Percentiles rank a stretch among this genome's conserved stretches.
Evolutionary conservation across 2,888 invertebrate species (phyloP).

Genomic region (Bembecia ichneumoniformis): DNA sequence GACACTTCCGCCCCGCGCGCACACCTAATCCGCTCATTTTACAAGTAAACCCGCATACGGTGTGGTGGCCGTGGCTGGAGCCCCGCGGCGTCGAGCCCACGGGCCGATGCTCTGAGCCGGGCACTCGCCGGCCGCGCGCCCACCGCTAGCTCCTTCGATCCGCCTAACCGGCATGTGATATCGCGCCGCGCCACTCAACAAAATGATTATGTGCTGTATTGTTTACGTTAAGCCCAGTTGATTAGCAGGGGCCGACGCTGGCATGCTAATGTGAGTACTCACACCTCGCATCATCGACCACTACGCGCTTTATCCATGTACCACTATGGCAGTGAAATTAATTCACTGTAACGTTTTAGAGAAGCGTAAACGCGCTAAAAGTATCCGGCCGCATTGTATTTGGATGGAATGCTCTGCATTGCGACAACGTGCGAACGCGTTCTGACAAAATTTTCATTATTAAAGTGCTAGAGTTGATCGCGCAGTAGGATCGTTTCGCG

Average conservation of each 20-base stretch:
- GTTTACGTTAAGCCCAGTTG: conserved; percentile 67
- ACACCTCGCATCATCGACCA: conserved; percentile 3
- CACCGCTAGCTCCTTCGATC: conserved; percentile 44
- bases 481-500: neutral
- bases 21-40: conserved; percentile 62
- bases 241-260: conserved; percentile 64
- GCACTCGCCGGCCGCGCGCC: conserved; percentile 26
- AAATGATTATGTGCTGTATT: conserved; percentile 58
- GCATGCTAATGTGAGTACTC: conserved; percentile 69
- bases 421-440: conserved; percentile 49
- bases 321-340: neutral
- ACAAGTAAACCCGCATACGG: conserved; percentile 62
- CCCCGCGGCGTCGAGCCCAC: conserved; percentile 49
- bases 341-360: neutral
- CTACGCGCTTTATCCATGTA: neutral
- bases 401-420: conserved; percentile 41
- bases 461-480: conserved; percentile 14
- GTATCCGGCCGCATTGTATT: neutral
- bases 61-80: conserved; percentile 45
- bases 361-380: neutral
- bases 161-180: conserved; percentile 50
- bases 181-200: conserved; percentile 39
- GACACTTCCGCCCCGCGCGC: conserved; percentile 65
- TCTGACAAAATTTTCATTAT: conserved; percentile 31
- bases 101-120: conserved; percentile 53